Conservation (phyloP, 2,113 vertebrate species). For the Morone saxatilis region DNA sequence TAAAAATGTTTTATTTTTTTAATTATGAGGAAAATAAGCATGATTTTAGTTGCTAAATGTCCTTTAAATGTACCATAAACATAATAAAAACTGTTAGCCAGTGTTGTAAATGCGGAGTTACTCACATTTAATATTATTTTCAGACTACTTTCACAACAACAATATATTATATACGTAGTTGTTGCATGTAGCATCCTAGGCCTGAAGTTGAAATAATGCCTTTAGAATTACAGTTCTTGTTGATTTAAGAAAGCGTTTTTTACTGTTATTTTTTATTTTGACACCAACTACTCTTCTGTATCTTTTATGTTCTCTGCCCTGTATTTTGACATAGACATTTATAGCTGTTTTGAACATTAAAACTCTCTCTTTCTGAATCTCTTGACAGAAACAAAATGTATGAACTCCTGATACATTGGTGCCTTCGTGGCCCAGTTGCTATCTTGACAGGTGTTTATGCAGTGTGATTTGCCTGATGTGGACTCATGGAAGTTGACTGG, state of each 20-base stretch:
- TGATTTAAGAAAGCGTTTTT: neutral
- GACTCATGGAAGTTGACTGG: conserved; percentile 53
- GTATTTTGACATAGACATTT: too few species aligned
- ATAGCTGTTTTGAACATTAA: too few species aligned
- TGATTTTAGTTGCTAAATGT: neutral
- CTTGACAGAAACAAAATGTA: neutral
- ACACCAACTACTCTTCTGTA: neutral
- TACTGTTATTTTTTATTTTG: neutral
- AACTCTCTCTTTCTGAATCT: conserved; percentile 2
- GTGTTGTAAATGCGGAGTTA: neutral
- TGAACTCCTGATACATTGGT: neutral
- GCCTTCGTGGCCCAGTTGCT: conserved; percentile 10
- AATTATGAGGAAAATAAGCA: neutral
- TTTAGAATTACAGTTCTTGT: neutral
- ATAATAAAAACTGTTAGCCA: neutral
- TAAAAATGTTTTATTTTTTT: neutral
- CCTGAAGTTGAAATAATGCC: neutral
- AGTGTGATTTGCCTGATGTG: conserved; percentile 44
- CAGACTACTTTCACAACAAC: neutral
- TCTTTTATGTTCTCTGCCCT: neutral
- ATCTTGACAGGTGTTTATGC: conserved; percentile 64
- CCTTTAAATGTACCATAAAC: too few species aligned
- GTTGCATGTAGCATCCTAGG: neutral
- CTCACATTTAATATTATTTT: neutral
- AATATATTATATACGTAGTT: neutral